Percentiles rank a stretch among this genome's conserved stretches.
phyloP scores from a whole-genome alignment of 2,113 vertebrate species.

The Onychostoma macrolepis region DNA sequence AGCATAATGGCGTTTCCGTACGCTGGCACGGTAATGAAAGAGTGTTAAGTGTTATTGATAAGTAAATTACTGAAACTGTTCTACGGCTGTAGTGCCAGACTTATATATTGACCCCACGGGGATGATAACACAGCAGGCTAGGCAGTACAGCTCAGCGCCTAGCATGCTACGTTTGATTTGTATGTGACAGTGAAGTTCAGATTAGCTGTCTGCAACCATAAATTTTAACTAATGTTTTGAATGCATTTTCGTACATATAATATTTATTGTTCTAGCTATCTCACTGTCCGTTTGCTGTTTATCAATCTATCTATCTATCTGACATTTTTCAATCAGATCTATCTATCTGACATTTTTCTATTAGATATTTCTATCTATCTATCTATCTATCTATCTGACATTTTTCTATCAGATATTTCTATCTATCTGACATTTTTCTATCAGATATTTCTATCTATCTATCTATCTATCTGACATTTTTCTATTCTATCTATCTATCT shows the following conservation, averaged over 20 bases:
- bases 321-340: no score
- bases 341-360: neutral
- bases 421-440: no score
- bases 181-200: constrained; percentile 30
- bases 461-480: neutral
- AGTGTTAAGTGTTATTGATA: constrained; percentile 59
- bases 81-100: constrained; percentile 46
- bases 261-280: neutral
- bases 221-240: neutral
- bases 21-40: constrained; percentile 57
- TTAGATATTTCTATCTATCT: neutral
- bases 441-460: no score
- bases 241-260: neutral
- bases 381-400: neutral
- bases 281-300: neutral
- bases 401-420: no score
- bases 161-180: constrained; percentile 25
- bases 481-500: no score
- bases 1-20: constrained; percentile 57
- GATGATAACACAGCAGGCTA: constrained; percentile 37
- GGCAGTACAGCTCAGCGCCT: constrained; percentile 12
- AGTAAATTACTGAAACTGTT: constrained; percentile 57
- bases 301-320: neutral
- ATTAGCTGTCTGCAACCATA: neutral
- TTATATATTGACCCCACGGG: constrained; percentile 51